Percentiles rank a stretch among this genome's conserved stretches.
Conservation (phyloP, 1,140 invertebrate genomes). For the Teleopsis dalmanni region DNA sequence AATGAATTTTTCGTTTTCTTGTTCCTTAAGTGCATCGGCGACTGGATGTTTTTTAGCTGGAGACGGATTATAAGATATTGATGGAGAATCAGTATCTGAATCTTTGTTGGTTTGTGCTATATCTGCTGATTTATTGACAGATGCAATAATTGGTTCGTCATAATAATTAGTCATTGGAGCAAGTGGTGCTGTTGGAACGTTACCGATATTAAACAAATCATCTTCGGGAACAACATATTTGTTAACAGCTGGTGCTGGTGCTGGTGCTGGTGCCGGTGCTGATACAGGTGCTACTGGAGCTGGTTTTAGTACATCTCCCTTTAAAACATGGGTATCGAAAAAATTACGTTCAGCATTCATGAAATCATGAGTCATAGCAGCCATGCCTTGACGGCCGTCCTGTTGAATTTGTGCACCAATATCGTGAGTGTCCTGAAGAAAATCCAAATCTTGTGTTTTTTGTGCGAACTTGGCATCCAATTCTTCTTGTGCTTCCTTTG, state of each 20-base stretch:
- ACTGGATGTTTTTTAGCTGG: constrained; percentile 36
- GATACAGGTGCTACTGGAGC: background rate
- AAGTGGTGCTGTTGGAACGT: constrained; percentile 11
- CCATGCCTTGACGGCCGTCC: constrained; percentile 21
- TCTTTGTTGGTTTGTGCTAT: constrained; percentile 21
- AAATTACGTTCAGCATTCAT: constrained; percentile 36
- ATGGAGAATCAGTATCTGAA: constrained; percentile 35
- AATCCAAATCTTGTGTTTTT: constrained; percentile 29
- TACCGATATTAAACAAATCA: constrained; percentile 12
- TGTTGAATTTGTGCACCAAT: background rate
- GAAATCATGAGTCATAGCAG: constrained; percentile 28
- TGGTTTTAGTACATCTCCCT: constrained; percentile 6
- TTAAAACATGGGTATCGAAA: constrained; percentile 12
- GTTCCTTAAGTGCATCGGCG: constrained; percentile 36
- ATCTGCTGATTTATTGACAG: constrained; percentile 6
- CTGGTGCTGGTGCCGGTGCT: constrained; percentile 2
- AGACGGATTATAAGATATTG: constrained; percentile 33
- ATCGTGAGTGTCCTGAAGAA: constrained; percentile 13
- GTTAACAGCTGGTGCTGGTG: background rate
- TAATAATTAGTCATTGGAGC: constrained; percentile 12
- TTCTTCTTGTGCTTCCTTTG: constrained; percentile 33
- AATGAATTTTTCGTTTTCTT: constrained; percentile 42
- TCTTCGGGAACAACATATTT: background rate
- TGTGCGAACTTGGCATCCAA: constrained; percentile 34
- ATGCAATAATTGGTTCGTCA: constrained; percentile 12